These are phyloP conservation scores for Rhaphigaster nebulosa DNA, from an alignment of 2,888 invertebrate species.

Conservation along the genomic window DNA sequence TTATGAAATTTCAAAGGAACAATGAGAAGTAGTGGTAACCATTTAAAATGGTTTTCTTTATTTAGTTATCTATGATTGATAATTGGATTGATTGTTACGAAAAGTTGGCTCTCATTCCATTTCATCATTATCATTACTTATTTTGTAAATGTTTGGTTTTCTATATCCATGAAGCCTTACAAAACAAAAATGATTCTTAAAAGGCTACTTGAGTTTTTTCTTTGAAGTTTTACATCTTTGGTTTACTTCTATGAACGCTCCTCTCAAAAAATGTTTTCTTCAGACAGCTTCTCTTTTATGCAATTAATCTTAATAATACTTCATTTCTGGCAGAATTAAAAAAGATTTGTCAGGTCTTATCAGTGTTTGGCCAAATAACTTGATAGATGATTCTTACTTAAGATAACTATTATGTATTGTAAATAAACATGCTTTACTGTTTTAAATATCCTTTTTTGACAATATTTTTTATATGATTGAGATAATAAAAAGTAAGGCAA, in stretches of 20 bases:
- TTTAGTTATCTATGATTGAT: not conserved
- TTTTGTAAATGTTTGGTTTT: too few relatives aligned
- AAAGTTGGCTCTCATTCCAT: not conserved
- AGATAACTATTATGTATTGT: not conserved
- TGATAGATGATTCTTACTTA: not conserved
- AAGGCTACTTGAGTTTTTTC: not conserved
- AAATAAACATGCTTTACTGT: constrained; percentile 17
- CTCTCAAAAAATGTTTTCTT: not conserved
- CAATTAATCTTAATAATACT: not conserved
- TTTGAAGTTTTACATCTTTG: constrained; percentile 8
- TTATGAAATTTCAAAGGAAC: not conserved
- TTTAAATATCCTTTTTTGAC: constrained; percentile 29
- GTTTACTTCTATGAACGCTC: not conserved
- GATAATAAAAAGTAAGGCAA: constrained; percentile 4
- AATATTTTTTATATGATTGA: constrained; percentile 48
- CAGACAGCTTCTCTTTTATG: not conserved
- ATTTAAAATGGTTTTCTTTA: not conserved
- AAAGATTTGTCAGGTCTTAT: not conserved
- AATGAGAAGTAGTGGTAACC: not conserved
- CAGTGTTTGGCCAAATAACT: constrained; percentile 40
- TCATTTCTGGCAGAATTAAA: not conserved
- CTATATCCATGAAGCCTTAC: not conserved
- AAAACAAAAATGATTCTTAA: not conserved
- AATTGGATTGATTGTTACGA: not conserved
- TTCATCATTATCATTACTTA: not conserved